Base-by-base conservation (phyloP, 2,888 invertebrate species). In the Anodontia alba region DNA sequence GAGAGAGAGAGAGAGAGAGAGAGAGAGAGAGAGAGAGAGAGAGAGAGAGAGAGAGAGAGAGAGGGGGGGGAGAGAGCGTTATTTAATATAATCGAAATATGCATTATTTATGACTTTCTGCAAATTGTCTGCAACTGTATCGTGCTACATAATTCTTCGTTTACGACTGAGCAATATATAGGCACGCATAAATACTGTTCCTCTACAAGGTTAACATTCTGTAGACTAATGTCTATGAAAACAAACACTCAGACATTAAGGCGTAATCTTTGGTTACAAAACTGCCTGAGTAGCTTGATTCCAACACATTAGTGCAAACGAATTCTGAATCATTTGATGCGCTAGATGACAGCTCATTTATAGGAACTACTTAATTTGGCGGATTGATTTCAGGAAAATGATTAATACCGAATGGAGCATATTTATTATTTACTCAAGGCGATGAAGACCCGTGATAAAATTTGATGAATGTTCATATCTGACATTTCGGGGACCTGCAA, bases 381-480 rank as follows among this genome's bases (percentile, higher is more conserved):
- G 62, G 62, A 62, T 62, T 62, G 62, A 62, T 62, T 62, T 62
- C 62, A 20, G 31, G 62, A 62, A 62, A 20, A 62, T 62, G 62
- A 62, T 62, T 62, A 62, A 62, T 62, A 62, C 62, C 62, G 62
- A 62, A 62, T 62, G 62, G 62, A 62, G 62, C 69, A 69, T 46
- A 69, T 69, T 69, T 69, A 69, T 69, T 69, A 38, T 69, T 69
- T 69, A 69, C 69, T 69, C 26, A 69, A 43, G 69, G 15, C 69
- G 46, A 43, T 69, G 69, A 42, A 62, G 38, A 38, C 23, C 20
- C 69, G 43, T 7, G 69, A 69, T 69, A 69, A 29, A 69, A 43
- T 69, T 69, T 69, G 69, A 69, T 69, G 46, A 69, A 69, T 42
- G 69, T 31, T 43, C 29, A n/a, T 15, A 2, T 23, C 12, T 69